Conservation (phyloP, 2,888 invertebrate species). For the Cecidostiba fungosa region DNA sequence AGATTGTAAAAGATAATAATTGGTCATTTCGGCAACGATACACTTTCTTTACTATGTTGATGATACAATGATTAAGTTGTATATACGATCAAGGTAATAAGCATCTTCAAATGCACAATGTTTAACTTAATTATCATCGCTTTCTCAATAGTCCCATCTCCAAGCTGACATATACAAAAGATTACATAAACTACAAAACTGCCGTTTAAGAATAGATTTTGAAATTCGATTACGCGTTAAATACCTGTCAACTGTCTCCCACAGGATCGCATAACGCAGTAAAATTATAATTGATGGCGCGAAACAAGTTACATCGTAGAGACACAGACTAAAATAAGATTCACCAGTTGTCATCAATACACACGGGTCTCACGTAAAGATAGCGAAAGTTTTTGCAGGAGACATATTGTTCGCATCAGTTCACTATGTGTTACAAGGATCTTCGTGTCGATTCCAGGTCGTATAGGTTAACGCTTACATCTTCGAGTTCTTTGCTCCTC, state of each 20-base stretch:
- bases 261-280: background rate
- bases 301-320: background rate
- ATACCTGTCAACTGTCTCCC: background rate
- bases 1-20: too few species aligned
- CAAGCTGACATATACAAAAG: background rate
- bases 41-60: too few species aligned
- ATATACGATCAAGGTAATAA: background rate
- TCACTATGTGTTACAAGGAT: conserved; percentile 74
- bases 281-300: conserved; percentile 5
- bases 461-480: background rate
- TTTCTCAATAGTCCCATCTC: background rate
- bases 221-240: background rate
- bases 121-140: background rate
- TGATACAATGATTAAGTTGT: too few species aligned
- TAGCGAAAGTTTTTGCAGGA: conserved; percentile 64
- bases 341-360: background rate
- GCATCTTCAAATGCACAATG: background rate
- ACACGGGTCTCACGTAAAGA: background rate
- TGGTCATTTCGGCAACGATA: too few species aligned
- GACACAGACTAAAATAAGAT: background rate
- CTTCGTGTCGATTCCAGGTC: conserved; percentile 55
- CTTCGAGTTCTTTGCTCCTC: background rate
- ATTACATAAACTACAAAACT: background rate
- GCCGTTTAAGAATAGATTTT: background rate
- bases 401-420: conserved; percentile 29